These are phyloP conservation scores for Spongilla lacustris DNA, from an alignment of 37 sponge, comb jelly and placozoan species.

Conservation along the genomic window DNA sequence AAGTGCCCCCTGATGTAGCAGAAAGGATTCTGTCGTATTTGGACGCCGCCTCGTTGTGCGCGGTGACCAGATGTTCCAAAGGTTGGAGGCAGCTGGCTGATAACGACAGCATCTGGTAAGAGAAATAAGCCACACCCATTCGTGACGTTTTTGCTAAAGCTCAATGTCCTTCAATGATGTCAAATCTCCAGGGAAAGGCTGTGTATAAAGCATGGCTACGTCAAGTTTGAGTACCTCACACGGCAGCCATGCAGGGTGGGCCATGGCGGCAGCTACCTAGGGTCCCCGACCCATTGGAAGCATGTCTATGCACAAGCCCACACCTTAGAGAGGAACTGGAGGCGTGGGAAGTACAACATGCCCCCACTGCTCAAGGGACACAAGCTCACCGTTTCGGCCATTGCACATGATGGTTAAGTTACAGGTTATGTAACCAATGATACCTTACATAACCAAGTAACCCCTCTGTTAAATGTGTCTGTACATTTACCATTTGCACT, in stretches of 20 bases:
- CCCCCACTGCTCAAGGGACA: constrained; percentile 74
- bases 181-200: constrained; percentile 31
- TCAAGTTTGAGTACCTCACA: constrained; percentile 19
- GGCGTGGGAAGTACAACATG: constrained; percentile 53
- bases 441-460: too few species aligned
- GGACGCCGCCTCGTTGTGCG: constrained; percentile 69
- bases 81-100: constrained; percentile 68
- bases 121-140: background rate
- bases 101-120: constrained; percentile 69
- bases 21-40: constrained; percentile 53
- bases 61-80: constrained; percentile 57
- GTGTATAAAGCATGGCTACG: constrained; percentile 23
- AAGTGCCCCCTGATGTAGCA: constrained; percentile 59
- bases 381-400: constrained; percentile 56
- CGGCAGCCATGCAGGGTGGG: constrained; percentile 10
- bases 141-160: too few species aligned
- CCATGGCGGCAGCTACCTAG: constrained; percentile 10
- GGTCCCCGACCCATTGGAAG: constrained; percentile 68
- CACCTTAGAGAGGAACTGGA: constrained; percentile 73
- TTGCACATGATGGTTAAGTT: constrained; percentile 69
- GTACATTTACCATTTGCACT: background rate
- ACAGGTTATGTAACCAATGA: background rate
- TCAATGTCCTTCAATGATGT: background rate
- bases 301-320: constrained; percentile 62
- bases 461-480: background rate